A percentile compares a stretch with the other conserved stretches of the same genome.
Conservation (phyloP, 1,140 invertebrate species). For the Polypedilum vanderplanki region DNA sequence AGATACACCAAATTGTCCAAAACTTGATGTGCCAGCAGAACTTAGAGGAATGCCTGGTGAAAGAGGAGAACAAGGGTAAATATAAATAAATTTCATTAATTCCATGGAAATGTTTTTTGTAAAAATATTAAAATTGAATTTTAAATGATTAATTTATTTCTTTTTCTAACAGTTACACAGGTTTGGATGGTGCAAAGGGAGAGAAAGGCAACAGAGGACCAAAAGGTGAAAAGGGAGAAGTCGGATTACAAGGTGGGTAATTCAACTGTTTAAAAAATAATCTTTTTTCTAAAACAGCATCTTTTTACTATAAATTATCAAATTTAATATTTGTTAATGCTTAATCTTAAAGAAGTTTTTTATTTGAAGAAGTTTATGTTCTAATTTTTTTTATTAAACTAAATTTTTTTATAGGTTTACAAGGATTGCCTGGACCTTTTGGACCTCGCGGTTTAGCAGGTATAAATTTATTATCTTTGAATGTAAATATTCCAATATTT, state of each 20-base stretch:
- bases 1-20: slow-evolving; percentile 52
- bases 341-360: too few relatives aligned
- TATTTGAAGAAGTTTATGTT: too few relatives aligned
- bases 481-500: background rate
- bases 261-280: too few relatives aligned
- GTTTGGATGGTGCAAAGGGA: slow-evolving; percentile 50
- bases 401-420: slow-evolving; percentile 44
- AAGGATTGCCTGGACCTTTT: slow-evolving; percentile 58
- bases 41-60: background rate
- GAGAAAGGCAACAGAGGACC: slow-evolving; percentile 53
- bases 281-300: too few relatives aligned
- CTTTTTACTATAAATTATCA: too few relatives aligned
- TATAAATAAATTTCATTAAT: too few relatives aligned
- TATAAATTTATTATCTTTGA: background rate
- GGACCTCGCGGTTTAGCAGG: slow-evolving; percentile 67
- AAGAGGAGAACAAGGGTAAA: too few relatives aligned
- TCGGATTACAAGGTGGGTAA: slow-evolving; percentile 46
- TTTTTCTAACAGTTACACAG: slow-evolving; percentile 49
- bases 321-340: too few relatives aligned
- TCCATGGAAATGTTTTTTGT: too few relatives aligned
- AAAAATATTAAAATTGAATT: background rate
- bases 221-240: slow-evolving; percentile 50
- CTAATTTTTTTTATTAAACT: too few relatives aligned
- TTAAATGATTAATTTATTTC: slow-evolving; percentile 39
- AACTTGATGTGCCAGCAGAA: slow-evolving; percentile 30